Base-by-base conservation (phyloP, 2,113 vertebrate species). In the Crotalus viridis region DNA sequence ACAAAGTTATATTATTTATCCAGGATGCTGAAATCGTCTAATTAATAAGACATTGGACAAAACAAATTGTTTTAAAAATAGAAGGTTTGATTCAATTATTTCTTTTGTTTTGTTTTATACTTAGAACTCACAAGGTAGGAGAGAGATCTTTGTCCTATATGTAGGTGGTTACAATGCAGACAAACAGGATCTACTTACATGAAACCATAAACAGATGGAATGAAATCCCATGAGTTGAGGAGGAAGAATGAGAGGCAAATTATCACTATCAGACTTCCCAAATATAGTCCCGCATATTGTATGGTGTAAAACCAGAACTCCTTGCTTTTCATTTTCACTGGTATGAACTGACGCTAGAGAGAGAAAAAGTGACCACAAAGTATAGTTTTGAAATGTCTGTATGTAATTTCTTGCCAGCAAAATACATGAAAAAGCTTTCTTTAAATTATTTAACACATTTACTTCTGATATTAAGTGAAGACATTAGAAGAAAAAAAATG, bases 151-250 rank as follows among this genome's bases (percentile, higher is more conserved):
- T 43, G 52, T 48, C 85, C 85, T 86, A 51, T 61, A 61, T 39
- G 46, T 48, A 10, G 55, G 17, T 10, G 1, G 24, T 87, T n/a
- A 24, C 3, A 94, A 33, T 93, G 91, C 69, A 91, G 13, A 0
- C 46, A 89, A 61, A 56, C 88, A 90, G 46, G 89, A 91, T n/a
- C 54, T 94, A 97, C 99, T 99, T 96, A 99, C 99, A 99, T 99
- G 97, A 99, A 99, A 91, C 99, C 99, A 0, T 99, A 99, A 94
- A 99, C 98, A 2, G 99, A 98, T 9, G 98, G 98, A 92, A 99
- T 98, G 95, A 99, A 99, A 97, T 99, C 99, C 99, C 99, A 99
- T 46, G 99, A 99, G 96, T 98, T 99, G 91, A 99, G 98, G 94
- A 99, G 98, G 98, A 99, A 99, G 96, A 99, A 99, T 89, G 99